phyloP scores from a whole-genome alignment of 1,140 invertebrate genomes.

The Metaphire vulgaris region DNA sequence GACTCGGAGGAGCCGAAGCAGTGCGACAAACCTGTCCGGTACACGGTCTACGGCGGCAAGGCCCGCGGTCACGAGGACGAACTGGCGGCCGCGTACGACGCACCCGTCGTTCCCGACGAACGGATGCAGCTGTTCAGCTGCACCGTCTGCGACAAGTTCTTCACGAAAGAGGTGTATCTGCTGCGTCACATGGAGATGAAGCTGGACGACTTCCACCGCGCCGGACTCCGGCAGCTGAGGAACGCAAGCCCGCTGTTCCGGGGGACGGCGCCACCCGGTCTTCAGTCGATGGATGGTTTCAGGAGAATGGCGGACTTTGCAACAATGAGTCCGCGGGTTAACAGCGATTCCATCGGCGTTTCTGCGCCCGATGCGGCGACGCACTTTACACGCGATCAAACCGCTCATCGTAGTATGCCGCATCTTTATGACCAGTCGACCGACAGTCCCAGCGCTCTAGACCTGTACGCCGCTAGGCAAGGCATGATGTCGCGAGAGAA shows the following conservation, averaged over 20 bases:
- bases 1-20: slow-evolving; percentile 4
- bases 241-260: slow-evolving; percentile 5
- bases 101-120: neutral
- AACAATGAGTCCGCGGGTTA: neutral
- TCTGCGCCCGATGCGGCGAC: neutral
- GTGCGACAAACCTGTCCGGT: slow-evolving; percentile 18
- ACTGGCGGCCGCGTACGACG: slow-evolving; percentile 18
- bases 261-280: neutral
- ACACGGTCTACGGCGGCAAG: slow-evolving; percentile 23
- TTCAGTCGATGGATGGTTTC: neutral
- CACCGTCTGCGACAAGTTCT: slow-evolving; percentile 24
- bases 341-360: neutral
- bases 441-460: neutral
- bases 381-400: neutral
- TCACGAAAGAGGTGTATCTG: slow-evolving; percentile 26
- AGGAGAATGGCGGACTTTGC: neutral
- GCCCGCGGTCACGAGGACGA: slow-evolving; percentile 21
- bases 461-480: neutral
- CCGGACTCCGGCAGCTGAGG: neutral
- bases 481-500: neutral
- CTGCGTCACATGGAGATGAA: slow-evolving; percentile 28
- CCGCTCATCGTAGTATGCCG: neutral
- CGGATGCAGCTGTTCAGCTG: slow-evolving; percentile 8
- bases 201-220: slow-evolving; percentile 12
- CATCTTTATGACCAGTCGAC: neutral